Base-by-base conservation (phyloP, 2,888 invertebrate species). In the Carterocephalus palaemon region DNA sequence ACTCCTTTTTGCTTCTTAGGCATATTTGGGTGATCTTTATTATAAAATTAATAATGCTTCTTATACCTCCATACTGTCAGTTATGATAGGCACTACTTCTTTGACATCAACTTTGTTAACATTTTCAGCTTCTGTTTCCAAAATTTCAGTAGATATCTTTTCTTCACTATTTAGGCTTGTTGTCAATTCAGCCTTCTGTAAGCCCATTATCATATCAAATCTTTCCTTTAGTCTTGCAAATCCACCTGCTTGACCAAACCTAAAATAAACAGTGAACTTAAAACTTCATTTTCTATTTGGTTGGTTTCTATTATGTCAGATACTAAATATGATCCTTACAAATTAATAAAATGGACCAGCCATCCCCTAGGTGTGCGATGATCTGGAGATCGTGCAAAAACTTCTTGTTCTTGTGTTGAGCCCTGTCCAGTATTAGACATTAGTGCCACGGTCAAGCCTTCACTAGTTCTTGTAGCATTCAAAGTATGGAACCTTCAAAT, bases 321-420 rank as follows among this genome's bases (percentile, higher is more conserved):
- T 9, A 28, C 9, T 8, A 16, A 13, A 47, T 12, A 19, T 34
- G 28, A 37, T 20, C 22, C 75, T 68, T 76, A 91, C 89, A 90
- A 90, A 89, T 98, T 98, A 51, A 98, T 94, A 54, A 98, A 90
- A 88, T 98, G 97, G 49, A 98, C 97, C 54, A 98, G 91, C 98
- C 98, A 98, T 47, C 98, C 98, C 56, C 95, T 91, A 7, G 96
- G 95, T 60, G 92, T 92, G 65, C 97, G 91, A 41, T 93, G 91
- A 80, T 98, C 97, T 48, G 79, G 80, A 42, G 95, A 92, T 60
- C 91, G 88, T 19, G 96, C 95, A 65, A 88, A 92, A 49, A 91
- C 75, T 62, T 87, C 85, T 28, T 60, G 51, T 48, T 85, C 85
- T 53, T 79, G 80, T 2, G 68, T 62, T 2, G 81, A 76, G 13